Base-by-base conservation (phyloP, 2,888 invertebrate genomes). In the Globia sparganii region DNA sequence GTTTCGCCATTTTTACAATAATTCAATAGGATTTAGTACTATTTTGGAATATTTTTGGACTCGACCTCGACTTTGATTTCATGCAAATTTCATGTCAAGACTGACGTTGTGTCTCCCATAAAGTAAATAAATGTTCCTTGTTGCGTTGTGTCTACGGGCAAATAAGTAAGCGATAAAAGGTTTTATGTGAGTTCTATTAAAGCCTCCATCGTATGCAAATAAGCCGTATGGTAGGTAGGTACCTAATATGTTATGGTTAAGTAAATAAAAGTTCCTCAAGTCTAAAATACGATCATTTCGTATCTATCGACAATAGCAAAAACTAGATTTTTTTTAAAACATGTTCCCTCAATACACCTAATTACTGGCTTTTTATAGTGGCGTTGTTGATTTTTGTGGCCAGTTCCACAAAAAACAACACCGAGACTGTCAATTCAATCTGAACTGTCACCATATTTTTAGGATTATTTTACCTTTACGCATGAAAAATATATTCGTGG, bases 401-500 rank as follows among this genome's bases (percentile, higher is more conserved):
- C 53, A 56, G n/a, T n/a, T 56, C n/a, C 49, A 43, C 25, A 58
- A 64, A 77, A 85, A 85, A 62, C 31, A 59, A 71, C n/a, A 65
- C 58, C 13, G 0, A 5, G 1, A 4, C 53, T 86, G 84, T 80
- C 88, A 87, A 69, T 82, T 28, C 13, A 58, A 65, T 79, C 53
- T 43, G 46, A 77, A 71, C 75, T 84, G 79, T 81, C 85, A 85
- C 40, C 80, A 75, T 88, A 90, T 89, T 90, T 91, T 86, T 90
- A 88, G 87, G 90, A 74, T 90, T 91, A 91, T 90, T 88, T 87
- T 84, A 92, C 81, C 88, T 92, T 90, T 91, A 96, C 95, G 95
- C 88, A 92, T 92, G 88, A 93, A 91, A 91, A 96, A 94, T 86
- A 91, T 95, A 89, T 88, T 95, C 25, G 91, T 94, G 75, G 91